phyloP scores from a whole-genome alignment of 2,113 vertebrate genomes.

The Miniopterus natalensis region DNA sequence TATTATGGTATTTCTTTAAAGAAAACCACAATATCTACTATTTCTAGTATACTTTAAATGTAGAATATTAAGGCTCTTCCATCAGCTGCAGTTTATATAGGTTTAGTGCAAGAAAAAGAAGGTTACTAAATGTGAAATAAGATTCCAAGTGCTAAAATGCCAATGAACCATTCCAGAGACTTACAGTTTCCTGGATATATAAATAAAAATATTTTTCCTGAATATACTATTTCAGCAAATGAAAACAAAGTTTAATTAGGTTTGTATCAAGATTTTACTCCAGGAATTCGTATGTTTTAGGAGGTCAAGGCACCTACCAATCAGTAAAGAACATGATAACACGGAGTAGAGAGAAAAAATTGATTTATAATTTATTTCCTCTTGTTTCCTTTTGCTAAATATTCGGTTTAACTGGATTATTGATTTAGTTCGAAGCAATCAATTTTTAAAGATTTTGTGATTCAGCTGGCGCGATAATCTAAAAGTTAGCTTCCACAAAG shows the following conservation, averaged over 20 bases:
- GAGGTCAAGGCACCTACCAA: neutral
- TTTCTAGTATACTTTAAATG: neutral
- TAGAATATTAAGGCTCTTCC: neutral
- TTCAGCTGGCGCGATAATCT: neutral
- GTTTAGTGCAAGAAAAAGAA: neutral
- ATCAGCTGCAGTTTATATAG: neutral
- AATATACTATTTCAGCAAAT: neutral
- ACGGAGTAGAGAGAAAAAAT: neutral
- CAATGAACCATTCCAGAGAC: neutral
- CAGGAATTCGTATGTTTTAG: neutral
- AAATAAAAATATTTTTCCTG: neutral
- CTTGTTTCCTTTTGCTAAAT: neutral
- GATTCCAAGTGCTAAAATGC: neutral
- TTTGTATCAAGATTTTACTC: neutral
- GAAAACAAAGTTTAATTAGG: neutral
- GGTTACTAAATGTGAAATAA: neutral
- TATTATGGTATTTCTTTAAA: neutral
- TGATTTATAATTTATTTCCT: constrained; percentile 26
- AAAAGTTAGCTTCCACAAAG: neutral
- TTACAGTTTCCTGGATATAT: neutral
- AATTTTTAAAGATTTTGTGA: constrained; percentile 20
- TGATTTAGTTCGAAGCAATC: neutral
- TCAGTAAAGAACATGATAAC: neutral
- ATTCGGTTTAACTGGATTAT: neutral
- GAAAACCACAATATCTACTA: neutral